Base-by-base conservation (phyloP, 2,113 vertebrate genomes). In the Epinephelus cyanopodus region DNA sequence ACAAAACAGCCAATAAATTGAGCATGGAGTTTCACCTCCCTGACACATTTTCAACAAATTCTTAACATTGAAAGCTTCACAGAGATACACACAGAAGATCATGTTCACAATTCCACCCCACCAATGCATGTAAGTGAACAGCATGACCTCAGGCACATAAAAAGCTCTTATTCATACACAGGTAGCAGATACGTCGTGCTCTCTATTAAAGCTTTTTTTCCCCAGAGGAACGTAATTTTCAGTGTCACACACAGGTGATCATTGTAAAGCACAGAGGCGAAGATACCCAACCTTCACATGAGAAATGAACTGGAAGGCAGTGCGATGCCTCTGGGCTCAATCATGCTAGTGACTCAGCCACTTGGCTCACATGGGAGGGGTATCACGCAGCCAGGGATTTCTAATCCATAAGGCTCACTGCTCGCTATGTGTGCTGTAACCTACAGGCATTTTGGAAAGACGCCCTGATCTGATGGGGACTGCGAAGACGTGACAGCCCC, bases 241-340 rank as follows among this genome's bases (percentile, higher is more conserved):
- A 4, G 58, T 69, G 80, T 79, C 72, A 66, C 81, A 72, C 78
- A 19, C 62, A 72, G 64, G 79, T 87, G 61, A 85, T 87, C 77
- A 57, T 42, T 76, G 68, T 74, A 53, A 66, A 77, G 60, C 60
- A 25, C 12, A 70, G 67, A 84, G 27, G 13, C 14, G 4, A 81
- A 62, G 63, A 82, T 70, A 85, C 25, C 63, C 29, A 64, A 78
- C 79, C 82, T 73, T 87, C 84, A 86, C 82, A 66, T 19, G 53
- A 82, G 76, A 89, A 90, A 89, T 80, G 79, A 87, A 82, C 81
- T 84, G 76, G 61, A 73, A 87, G 88, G 71, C 6, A 69, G 62
- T 45, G 57, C 74, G 18, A 39, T 57, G 73, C 88, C 77, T 81
- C 74, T 74, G 85, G 81, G 83, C 80, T 82, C 74, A 86, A 83